Evolutionary conservation across 2,888 invertebrate genomes (phyloP), one percentile per base, ranked within the genome.

Genomic region (Opisthograptis luteolata): DNA sequence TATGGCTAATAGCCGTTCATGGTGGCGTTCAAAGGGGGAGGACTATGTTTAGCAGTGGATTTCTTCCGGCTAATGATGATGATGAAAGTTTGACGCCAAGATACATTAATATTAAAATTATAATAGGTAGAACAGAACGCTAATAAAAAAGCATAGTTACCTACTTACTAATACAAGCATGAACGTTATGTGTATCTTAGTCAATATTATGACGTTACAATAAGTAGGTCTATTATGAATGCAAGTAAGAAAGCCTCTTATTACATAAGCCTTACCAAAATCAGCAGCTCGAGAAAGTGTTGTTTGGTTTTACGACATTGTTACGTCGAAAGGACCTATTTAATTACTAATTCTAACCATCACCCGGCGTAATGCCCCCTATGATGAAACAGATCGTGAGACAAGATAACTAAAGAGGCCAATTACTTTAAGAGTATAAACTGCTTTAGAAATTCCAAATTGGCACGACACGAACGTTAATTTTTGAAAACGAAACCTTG

Each of bases 331-430:
- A 31, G 53, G 42, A 48, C 40, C 53, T 53, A 30, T 39, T 45
- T 48, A 47, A 55, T 70, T 66, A 62, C 53, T 43, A 47, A 73
- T 73, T 71, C 71, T 49, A 55, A 62, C 60, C 62, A 44, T 55
- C 64, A 59, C 55, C 36, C 52, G 42, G 44, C 60, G 44, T 35
- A 36, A 37, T 32, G 37, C 15, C 15, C 25, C 12, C 9, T 25
- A 30, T 50, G 43, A 30, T 10, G 46, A 40, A 43, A 50, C 12
- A 12, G 17, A 10, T 53, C 42, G 42, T 49, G 46, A 51, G 44
- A 51, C 35, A 47, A 51, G 44, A 51, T 32, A 47, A 47, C 39
- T 42, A 62, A 58, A 36, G 46, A 25, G 40, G 45, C 44, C 51
- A 50, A 46, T 47, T 46, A 47, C 46, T 39, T 58, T 24, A 39